Evolutionary conservation across 2,888 invertebrate species (phyloP), one percentile per base, ranked within the genome.

Genomic region (Pocota personata): DNA sequence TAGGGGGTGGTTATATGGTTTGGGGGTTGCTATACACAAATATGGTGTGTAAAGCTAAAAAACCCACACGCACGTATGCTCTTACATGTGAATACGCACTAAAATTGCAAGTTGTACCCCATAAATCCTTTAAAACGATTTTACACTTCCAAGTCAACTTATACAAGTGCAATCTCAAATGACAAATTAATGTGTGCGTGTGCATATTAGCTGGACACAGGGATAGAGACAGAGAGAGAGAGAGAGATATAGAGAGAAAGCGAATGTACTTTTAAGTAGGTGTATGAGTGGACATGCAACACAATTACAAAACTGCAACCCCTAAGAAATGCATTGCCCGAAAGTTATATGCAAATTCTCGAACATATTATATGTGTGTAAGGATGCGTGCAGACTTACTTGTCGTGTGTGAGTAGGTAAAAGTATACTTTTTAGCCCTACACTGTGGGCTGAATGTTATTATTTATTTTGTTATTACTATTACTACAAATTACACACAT

Each of bases 381-480:
- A 2, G 1, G 12, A 48, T 37, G 48, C 24, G 30, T 27, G 32
- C 27, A 27, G 1, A 19, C n/a, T 14, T 30, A 19, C 10, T 14
- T 30, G 35, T 3, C 2, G 12, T 3, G 5, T 7, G 7, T 24
- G 12, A 35, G 37, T 50, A 48, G 5, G 27, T 72, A n/a, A 19
- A 40, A 40, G 10, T 52, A 52, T 37, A 37, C 37, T 37, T 40
- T 52, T 21, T 21, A 10, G 5, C 14, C 3, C n/a, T 35, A 6
- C 8, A 12, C 19, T 46, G 7, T 46, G 7, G 16, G 14, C 35
- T 35, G 37, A 14, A 37, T 77, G 37, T 43, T 58, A 66, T 64
- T 77, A 77, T 71, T 52, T 62, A 50, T 71, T 72, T 58, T 40
- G 35, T 30, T 64, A 40, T 67, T 60, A 21, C 67, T 48, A 27